Evolutionary conservation across 2,888 invertebrate genomes (phyloP), one percentile per base, ranked within the genome.

Genomic region (Chloroclystis v-ata): DNA sequence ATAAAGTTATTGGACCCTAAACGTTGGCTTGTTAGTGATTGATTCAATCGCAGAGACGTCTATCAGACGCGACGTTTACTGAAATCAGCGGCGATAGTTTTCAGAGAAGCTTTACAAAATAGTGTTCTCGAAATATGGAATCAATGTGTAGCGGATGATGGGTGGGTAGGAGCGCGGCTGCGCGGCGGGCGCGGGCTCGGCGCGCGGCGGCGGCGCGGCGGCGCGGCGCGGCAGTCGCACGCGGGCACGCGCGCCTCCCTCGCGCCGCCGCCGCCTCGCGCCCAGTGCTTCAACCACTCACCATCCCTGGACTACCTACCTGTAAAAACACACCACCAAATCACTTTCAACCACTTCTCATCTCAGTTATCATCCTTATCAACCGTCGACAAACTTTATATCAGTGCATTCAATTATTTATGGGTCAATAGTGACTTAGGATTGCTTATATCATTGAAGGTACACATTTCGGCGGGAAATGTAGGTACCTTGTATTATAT

Each of bases 401-500:
- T 40, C 59, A 60, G 65, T 65, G 67, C 54, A 67, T 67, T 69
- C 49, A 61, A 65, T n/a, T 67, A 72, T 72, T 72, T 73, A 71
- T 75, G 73, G 80, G 81, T 82, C 82, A 80, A 78, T 83, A 78
- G 43, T 26, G 67, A 75, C 65, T 73, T 71, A 62, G 72, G 67
- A 79, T 75, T 71, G 72, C 80, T 82, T 82, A 80, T 78, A 83
- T 83, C 81, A 83, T 72, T 74, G 65, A 54, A 16, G 33, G 7
- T 59, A 65, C 51, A 49, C 62, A 68, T 81, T 82, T 84, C 76
- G 82, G 85, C 84, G 85, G 83, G 84, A 86, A 85, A 81, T 61
- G 55, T 61, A 62, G 52, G 59, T 52, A 56, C 54, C 14, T 1
- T 38, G 6, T 38, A 12, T 26, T n/a, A 20, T 10, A 4, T 5